Percentiles rank a stretch among this genome's conserved stretches.
These are phyloP conservation scores for Azemiops feae DNA, from an alignment of 2,113 vertebrate genomes.

Conservation along the genomic window DNA sequence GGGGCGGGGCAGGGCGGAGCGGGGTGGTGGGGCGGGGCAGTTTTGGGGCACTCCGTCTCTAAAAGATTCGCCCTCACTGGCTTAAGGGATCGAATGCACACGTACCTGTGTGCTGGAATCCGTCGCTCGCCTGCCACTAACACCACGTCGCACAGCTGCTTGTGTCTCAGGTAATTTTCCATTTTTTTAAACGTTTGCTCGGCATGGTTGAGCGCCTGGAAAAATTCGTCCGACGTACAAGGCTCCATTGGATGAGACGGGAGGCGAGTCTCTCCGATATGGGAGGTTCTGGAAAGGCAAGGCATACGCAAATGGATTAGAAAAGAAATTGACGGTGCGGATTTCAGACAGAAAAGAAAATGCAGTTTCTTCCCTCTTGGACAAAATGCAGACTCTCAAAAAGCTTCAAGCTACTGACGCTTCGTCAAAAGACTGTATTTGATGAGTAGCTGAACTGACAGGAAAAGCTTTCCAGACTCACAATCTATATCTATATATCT, in stretches of 20 bases:
- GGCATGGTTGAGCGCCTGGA: constrained; percentile 92
- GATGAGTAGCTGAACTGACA: not conserved
- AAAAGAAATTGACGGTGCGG: not conserved
- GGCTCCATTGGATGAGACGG: constrained; percentile 91
- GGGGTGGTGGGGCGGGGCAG: too few relatives aligned
- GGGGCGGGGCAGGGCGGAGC: too few relatives aligned
- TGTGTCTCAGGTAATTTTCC: constrained; percentile 92
- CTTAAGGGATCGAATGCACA: not conserved
- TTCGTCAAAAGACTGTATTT: not conserved
- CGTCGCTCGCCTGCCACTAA: constrained; percentile 91
- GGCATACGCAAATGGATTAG: not conserved
- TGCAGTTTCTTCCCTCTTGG: not conserved
- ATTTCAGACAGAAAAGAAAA: constrained; percentile 8
- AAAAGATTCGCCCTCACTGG: too few relatives aligned
- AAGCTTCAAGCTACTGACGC: not conserved
- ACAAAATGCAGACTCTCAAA: not conserved
- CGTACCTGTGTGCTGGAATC: constrained; percentile 96
- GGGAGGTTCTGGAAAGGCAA: constrained; percentile 80
- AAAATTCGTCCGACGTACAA: constrained; percentile 91
- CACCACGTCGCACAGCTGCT: constrained; percentile 92
- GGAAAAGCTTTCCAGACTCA: not conserved
- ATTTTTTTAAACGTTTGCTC: constrained; percentile 94
- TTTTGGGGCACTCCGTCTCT: too few relatives aligned
- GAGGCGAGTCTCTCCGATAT: constrained; percentile 87
- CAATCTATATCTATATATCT: too few relatives aligned